Evolutionary conservation across 2,797 vertebrate species (phyloP).

Genomic region (Lithobates sylvaticus): DNA sequence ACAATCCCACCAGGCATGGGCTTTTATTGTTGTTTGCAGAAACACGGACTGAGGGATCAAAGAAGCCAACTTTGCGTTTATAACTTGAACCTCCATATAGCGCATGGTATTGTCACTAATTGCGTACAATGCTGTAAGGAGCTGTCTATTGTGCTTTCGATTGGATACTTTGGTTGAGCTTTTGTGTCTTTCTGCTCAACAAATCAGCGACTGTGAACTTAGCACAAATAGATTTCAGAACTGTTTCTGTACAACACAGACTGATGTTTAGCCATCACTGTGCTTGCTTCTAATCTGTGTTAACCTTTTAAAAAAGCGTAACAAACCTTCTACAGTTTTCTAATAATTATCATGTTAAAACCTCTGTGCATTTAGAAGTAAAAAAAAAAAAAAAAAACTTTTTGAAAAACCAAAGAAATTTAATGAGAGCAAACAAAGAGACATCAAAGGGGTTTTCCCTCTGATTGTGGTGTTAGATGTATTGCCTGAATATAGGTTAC

Average conservation of each 20-base stretch:
- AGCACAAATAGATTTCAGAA: constrained; percentile 41
- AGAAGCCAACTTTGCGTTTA: constrained; percentile 25
- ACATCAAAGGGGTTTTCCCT: constrained; percentile 93
- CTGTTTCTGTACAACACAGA: constrained; percentile 16
- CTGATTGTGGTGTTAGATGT: constrained; percentile 94
- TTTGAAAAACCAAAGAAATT: constrained; percentile 78
- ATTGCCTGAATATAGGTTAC: constrained; percentile 88
- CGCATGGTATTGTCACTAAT: constrained; percentile 33
- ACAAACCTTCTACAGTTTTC: constrained; percentile 74
- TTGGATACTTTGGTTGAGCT: constrained; percentile 42
- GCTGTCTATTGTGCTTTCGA: background rate
- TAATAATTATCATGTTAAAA: constrained; percentile 93
- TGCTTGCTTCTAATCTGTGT: constrained; percentile 74
- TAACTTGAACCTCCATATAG: constrained; percentile 42
- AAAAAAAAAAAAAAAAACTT: constrained; percentile 84
- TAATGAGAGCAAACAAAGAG: constrained; percentile 94
- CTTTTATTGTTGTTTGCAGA: constrained; percentile 46
- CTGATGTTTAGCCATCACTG: constrained; percentile 14
- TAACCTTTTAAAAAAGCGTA: constrained; percentile 73
- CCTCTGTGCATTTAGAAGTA: constrained; percentile 80
- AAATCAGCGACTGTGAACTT: constrained; percentile 6
- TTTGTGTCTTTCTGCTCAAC: constrained; percentile 25
- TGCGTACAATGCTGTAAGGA: constrained; percentile 7
- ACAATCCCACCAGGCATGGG: constrained; percentile 13
- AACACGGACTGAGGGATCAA: constrained; percentile 44